Evolutionary conservation across 2,113 vertebrate species (phyloP), one percentile per base, ranked within the genome.

Genomic region (Numenius arquata): DNA sequence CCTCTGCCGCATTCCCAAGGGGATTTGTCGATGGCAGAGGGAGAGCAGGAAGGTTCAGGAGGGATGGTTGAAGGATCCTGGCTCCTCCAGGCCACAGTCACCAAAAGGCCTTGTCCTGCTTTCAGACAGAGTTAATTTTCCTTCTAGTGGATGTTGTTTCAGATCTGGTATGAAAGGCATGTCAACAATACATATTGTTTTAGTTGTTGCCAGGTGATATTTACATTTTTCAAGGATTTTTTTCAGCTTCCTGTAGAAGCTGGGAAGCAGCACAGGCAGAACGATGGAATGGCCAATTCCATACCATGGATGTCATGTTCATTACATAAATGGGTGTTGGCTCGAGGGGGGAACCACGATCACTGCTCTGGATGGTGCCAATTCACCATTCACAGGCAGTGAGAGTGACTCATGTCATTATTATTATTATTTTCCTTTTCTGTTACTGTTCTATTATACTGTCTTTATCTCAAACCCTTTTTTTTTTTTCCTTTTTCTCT

Each of bases 1-100:
- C n/a, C 53, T 67, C 12, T 6, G 3, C 56, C 3, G 0, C 26
- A 0, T 17, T 59, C 23, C 27, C n/a, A 4, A 18, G 41, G 27
- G 56, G 52, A 2, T 56, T 77, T 74, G 47, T 13, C 26, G 8
- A 4, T 1, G 67, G 25, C 62, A 85, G 52, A 59, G 23, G 30
- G 67, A 78, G 29, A 8, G 8, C n/a, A 2, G 2, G 45, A 8
- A 48, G 61, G 34, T 50, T 30, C 41, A 8, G 30, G 12, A 34
- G 36, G 47, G 32, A n/a, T n/a, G 84, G 14, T 15, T 2, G 29
- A 30, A 29, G 34, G 45, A 6, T 40, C 61, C 59, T 14, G 59
- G 22, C 40, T 45, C 40, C 65, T 59, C 50, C 68, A 43, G 61
- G 23, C 9, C 32, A 5, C 23, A 1, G 8, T 29, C 55, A 65